phyloP scores from a whole-genome alignment of 2,113 vertebrate genomes.

The Grammomys dolichurus region DNA sequence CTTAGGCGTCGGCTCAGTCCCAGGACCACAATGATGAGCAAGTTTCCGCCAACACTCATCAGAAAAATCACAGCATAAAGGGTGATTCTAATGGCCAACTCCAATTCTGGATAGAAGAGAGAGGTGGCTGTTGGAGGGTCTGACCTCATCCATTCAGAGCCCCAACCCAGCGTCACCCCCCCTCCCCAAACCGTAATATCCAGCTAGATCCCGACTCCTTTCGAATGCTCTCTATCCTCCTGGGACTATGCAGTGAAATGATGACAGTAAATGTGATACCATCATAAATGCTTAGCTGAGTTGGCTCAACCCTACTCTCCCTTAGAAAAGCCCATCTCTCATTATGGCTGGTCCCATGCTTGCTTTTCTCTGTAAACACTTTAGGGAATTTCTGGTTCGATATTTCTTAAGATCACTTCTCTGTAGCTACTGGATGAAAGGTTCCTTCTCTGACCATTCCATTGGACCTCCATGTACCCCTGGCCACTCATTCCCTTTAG shows the following conservation, averaged over 20 bases:
- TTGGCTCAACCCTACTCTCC: background rate
- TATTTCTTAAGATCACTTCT: background rate
- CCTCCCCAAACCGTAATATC: background rate
- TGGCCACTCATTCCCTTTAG: background rate
- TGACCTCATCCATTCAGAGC: background rate
- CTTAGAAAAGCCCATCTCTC: conserved; percentile 15
- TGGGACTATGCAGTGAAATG: background rate
- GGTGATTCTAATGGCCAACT: conserved; percentile 90
- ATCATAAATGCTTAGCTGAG: background rate
- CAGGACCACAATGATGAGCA: conserved; percentile 94
- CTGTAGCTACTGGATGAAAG: conserved; percentile 11
- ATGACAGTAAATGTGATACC: background rate
- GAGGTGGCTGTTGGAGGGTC: background rate
- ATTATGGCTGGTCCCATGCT: conserved; percentile 22
- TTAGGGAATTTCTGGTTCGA: conserved; percentile 1
- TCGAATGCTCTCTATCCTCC: background rate
- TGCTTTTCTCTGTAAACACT: conserved; percentile 41
- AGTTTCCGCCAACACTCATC: conserved; percentile 94
- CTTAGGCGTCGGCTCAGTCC: conserved; percentile 94
- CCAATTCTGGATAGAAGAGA: conserved; percentile 87
- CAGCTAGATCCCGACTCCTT: background rate
- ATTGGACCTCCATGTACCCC: background rate
- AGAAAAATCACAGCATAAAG: conserved; percentile 94
- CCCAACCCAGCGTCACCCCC: background rate
- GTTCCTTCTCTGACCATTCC: conserved; percentile 22